Conservation (phyloP, 1,140 invertebrate genomes). For the Amyelois transitella region DNA sequence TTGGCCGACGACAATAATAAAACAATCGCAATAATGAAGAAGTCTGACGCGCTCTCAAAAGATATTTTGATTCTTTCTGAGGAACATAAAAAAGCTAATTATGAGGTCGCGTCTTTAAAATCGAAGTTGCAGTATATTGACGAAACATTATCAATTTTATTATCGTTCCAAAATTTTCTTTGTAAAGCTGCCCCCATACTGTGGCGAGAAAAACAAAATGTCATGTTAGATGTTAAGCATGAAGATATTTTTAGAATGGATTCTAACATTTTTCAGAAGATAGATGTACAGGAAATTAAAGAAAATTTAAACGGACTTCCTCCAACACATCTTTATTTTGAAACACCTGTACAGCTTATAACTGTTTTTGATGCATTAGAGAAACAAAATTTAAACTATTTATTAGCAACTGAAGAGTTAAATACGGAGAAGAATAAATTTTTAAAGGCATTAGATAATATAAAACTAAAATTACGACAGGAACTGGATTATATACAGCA, state of each 20-base stretch:
- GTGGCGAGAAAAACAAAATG: conserved; percentile 64
- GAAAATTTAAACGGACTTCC: conserved; percentile 58
- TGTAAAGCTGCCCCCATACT: conserved; percentile 74
- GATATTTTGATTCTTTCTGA: conserved; percentile 70
- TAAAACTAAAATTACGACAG: conserved; percentile 34
- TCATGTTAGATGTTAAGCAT: conserved; percentile 39
- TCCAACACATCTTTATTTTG: conserved; percentile 75
- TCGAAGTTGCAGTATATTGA: conserved; percentile 77
- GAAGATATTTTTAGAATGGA: conserved; percentile 42
- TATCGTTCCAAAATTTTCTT: conserved; percentile 80
- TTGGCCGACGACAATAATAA: conserved; percentile 76
- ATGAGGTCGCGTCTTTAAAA: conserved; percentile 68
- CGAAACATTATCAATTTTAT: conserved; percentile 76
- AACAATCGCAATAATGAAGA: conserved; percentile 74
- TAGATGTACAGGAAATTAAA: conserved; percentile 50
- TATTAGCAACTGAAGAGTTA: conserved; percentile 78
- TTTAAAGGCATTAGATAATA: conserved; percentile 35
- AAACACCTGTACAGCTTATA: conserved; percentile 74
- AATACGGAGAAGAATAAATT: conserved; percentile 67
- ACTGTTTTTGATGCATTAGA: conserved; percentile 76
- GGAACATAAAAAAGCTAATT: conserved; percentile 68
- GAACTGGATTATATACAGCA: conserved; percentile 50
- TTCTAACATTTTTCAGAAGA: conserved; percentile 42
- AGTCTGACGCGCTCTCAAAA: conserved; percentile 70
- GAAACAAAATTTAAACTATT: conserved; percentile 79